Conservation (phyloP, 2,888 invertebrate genomes). For the Sceliomorpha sp. region DNA sequence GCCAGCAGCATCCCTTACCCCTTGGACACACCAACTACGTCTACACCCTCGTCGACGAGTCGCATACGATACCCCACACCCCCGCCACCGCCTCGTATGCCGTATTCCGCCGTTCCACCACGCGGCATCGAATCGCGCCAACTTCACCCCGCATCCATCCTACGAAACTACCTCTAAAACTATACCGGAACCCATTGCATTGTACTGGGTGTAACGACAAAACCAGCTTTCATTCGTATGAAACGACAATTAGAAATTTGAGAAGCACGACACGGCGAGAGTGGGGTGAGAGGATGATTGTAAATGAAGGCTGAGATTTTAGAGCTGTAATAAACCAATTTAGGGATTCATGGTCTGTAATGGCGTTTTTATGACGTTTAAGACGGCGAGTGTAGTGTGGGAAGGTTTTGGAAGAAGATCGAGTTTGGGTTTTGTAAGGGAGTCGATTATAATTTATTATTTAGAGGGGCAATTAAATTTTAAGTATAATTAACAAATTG, state of each 20-base stretch:
- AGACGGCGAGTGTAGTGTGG: too few species aligned
- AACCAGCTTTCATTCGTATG: constrained; percentile 39
- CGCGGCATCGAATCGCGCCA: constrained; percentile 73
- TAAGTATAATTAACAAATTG: too few species aligned
- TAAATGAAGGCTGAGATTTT: too few species aligned
- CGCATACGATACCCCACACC: constrained; percentile 34
- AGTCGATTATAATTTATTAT: too few species aligned
- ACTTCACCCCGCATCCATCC: constrained; percentile 69
- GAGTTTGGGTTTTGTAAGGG: too few species aligned
- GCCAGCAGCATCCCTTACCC: constrained; percentile 54
- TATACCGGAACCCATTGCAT: constrained; percentile 64
- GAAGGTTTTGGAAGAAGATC: too few species aligned
- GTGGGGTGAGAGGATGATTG: neutral
- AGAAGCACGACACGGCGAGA: neutral
- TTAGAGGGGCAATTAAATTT: too few species aligned
- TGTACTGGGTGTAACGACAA: constrained; percentile 68
- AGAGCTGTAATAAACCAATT: too few species aligned
- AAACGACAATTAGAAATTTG: neutral
- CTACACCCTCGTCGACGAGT: constrained; percentile 42
- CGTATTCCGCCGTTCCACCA: constrained; percentile 41
- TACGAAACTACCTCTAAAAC: constrained; percentile 74
- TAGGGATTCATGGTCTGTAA: too few species aligned
- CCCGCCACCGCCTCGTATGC: constrained; percentile 28
- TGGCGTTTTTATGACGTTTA: too few species aligned
- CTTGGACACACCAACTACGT: constrained; percentile 25